Evolutionary conservation across 2,113 vertebrate genomes (phyloP).

Genomic region (Fulica atra): DNA sequence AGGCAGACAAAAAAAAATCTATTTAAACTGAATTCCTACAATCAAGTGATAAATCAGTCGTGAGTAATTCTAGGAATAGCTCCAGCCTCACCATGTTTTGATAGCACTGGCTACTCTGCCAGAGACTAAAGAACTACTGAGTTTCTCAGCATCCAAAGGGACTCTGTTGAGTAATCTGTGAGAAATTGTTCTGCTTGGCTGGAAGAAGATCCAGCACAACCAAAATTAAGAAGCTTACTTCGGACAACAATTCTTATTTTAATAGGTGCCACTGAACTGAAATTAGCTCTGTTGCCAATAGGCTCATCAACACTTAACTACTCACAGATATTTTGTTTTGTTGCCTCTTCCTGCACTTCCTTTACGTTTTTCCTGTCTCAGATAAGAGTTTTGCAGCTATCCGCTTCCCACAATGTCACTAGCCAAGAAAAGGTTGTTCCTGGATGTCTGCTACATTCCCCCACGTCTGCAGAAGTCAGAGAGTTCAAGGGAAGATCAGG

Average conservation of each 20-base stretch:
- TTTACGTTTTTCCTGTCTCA: background rate
- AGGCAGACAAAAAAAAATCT: slow-evolving; percentile 18
- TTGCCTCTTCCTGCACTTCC: background rate
- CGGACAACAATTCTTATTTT: background rate
- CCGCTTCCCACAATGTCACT: background rate
- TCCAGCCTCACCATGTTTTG: background rate
- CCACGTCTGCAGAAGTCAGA: background rate
- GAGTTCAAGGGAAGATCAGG: background rate
- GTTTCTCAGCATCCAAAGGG: background rate
- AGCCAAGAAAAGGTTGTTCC: background rate
- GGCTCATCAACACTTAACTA: background rate
- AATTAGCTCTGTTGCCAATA: no score
- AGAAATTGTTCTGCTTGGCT: background rate
- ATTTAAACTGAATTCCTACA: slow-evolving; percentile 61
- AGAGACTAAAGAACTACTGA: background rate
- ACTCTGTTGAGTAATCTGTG: background rate
- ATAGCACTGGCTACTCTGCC: background rate
- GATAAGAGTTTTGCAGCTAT: background rate
- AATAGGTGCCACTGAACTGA: no score
- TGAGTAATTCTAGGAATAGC: slow-evolving; percentile 33
- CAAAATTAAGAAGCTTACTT: background rate
- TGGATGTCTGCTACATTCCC: background rate
- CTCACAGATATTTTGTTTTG: background rate
- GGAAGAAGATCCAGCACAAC: background rate
- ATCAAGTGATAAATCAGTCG: slow-evolving; percentile 68